Base-by-base conservation (phyloP, 2,888 invertebrate species). In the Gandaritis pyraliata region DNA sequence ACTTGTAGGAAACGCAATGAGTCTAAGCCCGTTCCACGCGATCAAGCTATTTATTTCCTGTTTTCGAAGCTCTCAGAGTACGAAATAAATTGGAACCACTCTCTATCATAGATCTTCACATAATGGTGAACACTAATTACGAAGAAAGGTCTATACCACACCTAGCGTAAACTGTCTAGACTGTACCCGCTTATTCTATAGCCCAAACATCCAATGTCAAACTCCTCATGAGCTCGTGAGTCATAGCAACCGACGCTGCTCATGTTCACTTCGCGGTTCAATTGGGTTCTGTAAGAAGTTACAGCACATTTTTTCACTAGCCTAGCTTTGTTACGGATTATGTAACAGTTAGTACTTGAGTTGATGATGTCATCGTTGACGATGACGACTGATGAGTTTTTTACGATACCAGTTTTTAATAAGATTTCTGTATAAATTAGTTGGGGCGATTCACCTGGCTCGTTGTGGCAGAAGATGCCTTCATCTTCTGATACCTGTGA, bases 331-430 rank as follows among this genome's bases (percentile, higher is more conserved):
- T 60, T 66, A 30, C 43, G 49, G 58, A 45, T 53, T 49, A 49
- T 23, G n/a, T 57, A 39, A 36, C 12, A n/a, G 53, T 53, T 33
- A 30, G 29, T 57, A 57, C 36, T 15, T 10, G n/a, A 52, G 69
- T 76, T 62, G 73, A 71, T 87, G 86, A 86, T 85, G 83, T 86
- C 86, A 86, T 64, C 66, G 70, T 65, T 73, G n/a, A n/a, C n/a
- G n/a, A n/a, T n/a, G 71, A 69, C 54, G 57, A 65, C 47, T 62
- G 68, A 66, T 57, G 54, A 61, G 61, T 23, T 58, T 62, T 65
- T 69, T 69, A 68, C 65, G 68, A 43, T 7, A 48, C 36, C 39
- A 41, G 39, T 36, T 51, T n/a, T 52, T 50, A 41, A 51, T 2
- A 33, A 36, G 43, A 33, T 11, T 59, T 55, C n/a, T 6, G 23